phyloP scores from a whole-genome alignment of 2,113 vertebrate genomes.

The Craseonycteris thonglongyai region DNA sequence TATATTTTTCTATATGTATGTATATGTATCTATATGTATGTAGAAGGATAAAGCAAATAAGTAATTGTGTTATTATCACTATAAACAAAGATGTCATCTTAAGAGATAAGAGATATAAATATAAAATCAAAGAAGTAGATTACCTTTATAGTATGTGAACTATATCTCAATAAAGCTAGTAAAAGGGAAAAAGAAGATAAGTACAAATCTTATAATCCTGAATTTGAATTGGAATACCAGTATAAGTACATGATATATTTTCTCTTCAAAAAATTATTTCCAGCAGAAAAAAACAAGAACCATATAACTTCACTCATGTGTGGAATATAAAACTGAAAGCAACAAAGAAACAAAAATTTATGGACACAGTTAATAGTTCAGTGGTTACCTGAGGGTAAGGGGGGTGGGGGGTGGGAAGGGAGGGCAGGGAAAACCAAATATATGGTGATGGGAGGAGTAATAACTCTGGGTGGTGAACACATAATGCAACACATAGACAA shows the following conservation, averaged over 20 bases:
- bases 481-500: too few relatives aligned
- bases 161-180: background rate
- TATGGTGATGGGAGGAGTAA: too few relatives aligned
- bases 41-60: background rate
- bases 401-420: too few relatives aligned
- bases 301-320: too few relatives aligned
- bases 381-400: too few relatives aligned
- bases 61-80: background rate
- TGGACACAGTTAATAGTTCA: too few relatives aligned
- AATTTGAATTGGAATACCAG: background rate
- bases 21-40: background rate
- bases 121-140: conserved; percentile 4
- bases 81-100: background rate
- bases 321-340: too few relatives aligned
- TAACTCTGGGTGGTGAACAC: too few relatives aligned
- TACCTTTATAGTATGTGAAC: background rate
- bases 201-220: background rate
- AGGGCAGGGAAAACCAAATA: too few relatives aligned
- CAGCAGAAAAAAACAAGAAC: too few relatives aligned
- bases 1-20: background rate
- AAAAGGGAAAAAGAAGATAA: background rate
- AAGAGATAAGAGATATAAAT: background rate
- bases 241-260: background rate
- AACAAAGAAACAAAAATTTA: too few relatives aligned
- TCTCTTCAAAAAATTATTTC: background rate